A percentile compares a stretch with the other conserved stretches of the same genome.
These are phyloP conservation scores for Acyrthosiphon pisum DNA, from an alignment of 1,140 invertebrate genomes.

Conservation along the genomic window DNA sequence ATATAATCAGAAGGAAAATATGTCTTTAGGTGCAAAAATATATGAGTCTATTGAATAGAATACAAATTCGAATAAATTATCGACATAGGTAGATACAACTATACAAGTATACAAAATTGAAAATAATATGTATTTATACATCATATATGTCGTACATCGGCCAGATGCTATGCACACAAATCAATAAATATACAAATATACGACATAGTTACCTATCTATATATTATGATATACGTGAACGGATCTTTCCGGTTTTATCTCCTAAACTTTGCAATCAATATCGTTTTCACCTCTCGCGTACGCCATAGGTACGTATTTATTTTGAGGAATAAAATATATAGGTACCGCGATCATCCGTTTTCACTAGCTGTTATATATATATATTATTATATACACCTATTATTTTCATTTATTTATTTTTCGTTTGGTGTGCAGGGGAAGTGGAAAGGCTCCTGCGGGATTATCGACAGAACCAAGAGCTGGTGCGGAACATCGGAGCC, in stretches of 20 bases:
- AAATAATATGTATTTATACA: too few species aligned
- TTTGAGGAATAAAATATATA: neutral
- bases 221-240: neutral
- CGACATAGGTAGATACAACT: neutral
- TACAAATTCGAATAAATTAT: too few species aligned
- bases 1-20: neutral
- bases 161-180: neutral
- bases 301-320: neutral
- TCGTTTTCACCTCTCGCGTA: neutral
- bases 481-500: constrained; percentile 86
- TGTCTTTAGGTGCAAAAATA: neutral
- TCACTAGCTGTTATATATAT: neutral
- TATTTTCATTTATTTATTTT: constrained; percentile 30
- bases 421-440: constrained; percentile 71
- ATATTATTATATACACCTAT: too few species aligned
- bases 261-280: neutral
- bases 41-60: too few species aligned
- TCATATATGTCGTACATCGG: too few species aligned
- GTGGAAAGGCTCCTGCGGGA: constrained; percentile 86
- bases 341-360: neutral
- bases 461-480: constrained; percentile 88
- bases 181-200: neutral
- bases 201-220: neutral
- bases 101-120: too few species aligned
- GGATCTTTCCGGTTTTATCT: neutral